These are phyloP conservation scores for Oryzias javanicus DNA, from an alignment of 2,113 vertebrate species.

Conservation along the genomic window DNA sequence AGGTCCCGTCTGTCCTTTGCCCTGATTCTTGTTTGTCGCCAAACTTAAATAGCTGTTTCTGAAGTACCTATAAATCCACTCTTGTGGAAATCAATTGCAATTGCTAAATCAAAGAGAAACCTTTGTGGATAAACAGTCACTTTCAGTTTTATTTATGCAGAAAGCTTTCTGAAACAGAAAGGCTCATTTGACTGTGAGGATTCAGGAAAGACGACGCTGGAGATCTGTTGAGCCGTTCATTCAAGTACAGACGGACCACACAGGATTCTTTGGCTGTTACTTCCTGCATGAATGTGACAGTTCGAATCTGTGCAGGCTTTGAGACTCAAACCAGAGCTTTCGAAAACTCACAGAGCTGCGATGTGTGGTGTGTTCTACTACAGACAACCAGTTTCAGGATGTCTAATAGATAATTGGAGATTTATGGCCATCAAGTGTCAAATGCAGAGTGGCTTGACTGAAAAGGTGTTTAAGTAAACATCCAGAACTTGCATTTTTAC, in stretches of 20 bases:
- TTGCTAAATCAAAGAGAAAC: not conserved
- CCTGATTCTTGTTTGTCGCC: not conserved
- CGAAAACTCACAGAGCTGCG: constrained; percentile 5
- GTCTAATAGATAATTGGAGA: not conserved
- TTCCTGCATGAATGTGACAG: constrained; percentile 16
- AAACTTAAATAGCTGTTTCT: not conserved
- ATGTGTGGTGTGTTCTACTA: not conserved
- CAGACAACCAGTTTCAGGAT: not conserved
- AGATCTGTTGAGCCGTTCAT: constrained; percentile 5
- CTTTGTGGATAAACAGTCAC: not conserved
- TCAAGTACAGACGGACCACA: constrained; percentile 12
- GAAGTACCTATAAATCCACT: not conserved
- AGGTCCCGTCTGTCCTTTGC: not conserved
- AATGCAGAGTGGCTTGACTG: no score
- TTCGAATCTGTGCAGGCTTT: not conserved
- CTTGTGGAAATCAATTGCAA: not conserved
- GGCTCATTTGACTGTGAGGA: not conserved
- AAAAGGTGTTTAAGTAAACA: no score
- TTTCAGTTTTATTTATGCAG: constrained; percentile 1
- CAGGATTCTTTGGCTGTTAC: constrained; percentile 6
- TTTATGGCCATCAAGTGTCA: no score
- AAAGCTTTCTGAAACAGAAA: not conserved
- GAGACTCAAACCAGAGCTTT: constrained; percentile 8
- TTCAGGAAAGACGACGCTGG: not conserved
- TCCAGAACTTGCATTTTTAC: no score